Percentiles rank a stretch among this genome's conserved stretches.
These are phyloP conservation scores for Atractosteus spatula DNA, from an alignment of 2,113 vertebrate species.

Conservation along the genomic window DNA sequence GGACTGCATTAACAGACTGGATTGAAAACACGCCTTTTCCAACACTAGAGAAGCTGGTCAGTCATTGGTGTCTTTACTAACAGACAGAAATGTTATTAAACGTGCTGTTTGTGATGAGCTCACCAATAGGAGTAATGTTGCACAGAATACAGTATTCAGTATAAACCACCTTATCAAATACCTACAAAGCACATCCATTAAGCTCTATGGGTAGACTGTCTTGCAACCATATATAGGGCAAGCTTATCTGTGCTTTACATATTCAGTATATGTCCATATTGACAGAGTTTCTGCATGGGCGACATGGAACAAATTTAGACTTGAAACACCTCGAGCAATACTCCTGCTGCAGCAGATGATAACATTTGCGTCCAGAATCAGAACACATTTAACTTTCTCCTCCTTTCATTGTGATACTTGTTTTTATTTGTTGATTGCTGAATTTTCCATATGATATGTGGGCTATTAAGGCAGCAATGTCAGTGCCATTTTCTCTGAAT, in stretches of 20 bases:
- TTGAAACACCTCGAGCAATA: slow-evolving; percentile 70
- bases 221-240: slow-evolving; percentile 70
- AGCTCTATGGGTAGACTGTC: slow-evolving; percentile 65
- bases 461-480: slow-evolving; percentile 33
- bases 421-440: slow-evolving; percentile 51
- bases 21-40: too few relatives aligned
- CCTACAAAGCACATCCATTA: slow-evolving; percentile 72
- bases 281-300: slow-evolving; percentile 52
- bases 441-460: slow-evolving; percentile 39
- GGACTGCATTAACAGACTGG: too few relatives aligned
- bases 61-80: slow-evolving; percentile 63
- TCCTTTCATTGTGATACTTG: slow-evolving; percentile 54
- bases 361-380: slow-evolving; percentile 48
- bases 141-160: slow-evolving; percentile 67
- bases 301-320: slow-evolving; percentile 61
- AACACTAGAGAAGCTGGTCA: slow-evolving; percentile 53
- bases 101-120: slow-evolving; percentile 70
- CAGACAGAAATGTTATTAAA: slow-evolving; percentile 67
- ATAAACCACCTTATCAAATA: slow-evolving; percentile 76
- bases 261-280: slow-evolving; percentile 67
- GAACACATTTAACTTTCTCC: slow-evolving; percentile 57
- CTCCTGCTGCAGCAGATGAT: slow-evolving; percentile 68
- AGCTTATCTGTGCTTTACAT: slow-evolving; percentile 80
- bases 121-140: slow-evolving; percentile 68
- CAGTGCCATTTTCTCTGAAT: slow-evolving; percentile 37